Evolutionary conservation across 1,140 invertebrate species (phyloP).

Genomic region (Zaprionus lachaisei): DNA sequence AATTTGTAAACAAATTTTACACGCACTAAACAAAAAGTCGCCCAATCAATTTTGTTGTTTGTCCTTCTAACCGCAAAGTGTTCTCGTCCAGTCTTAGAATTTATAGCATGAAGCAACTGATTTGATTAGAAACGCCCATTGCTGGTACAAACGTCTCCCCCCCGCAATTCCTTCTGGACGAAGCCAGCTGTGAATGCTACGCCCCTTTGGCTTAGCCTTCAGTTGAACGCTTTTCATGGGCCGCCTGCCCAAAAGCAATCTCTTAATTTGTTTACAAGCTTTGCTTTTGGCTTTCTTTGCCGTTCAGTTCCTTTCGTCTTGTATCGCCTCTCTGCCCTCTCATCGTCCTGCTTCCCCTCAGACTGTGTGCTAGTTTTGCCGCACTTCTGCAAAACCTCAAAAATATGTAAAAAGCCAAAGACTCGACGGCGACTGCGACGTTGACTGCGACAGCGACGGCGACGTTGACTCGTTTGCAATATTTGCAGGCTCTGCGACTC

Average conservation of each 20-base stretch:
- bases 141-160: constrained; percentile 32
- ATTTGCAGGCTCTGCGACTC: constrained; percentile 31
- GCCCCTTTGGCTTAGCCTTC: constrained; percentile 74
- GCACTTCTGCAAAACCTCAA: constrained; percentile 68
- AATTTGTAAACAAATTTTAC: constrained; percentile 65
- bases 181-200: constrained; percentile 8
- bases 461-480: constrained; percentile 14
- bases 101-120: constrained; percentile 79
- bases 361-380: constrained; percentile 61
- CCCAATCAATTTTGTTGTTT: constrained; percentile 56
- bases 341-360: background rate
- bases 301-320: constrained; percentile 31
- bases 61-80: constrained; percentile 63
- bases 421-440: constrained; percentile 27
- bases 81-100: constrained; percentile 51
- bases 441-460: no score
- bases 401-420: constrained; percentile 78
- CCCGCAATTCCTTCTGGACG: background rate
- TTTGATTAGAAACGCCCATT: constrained; percentile 80
- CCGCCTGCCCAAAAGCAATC: constrained; percentile 76
- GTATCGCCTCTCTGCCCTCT: background rate
- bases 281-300: constrained; percentile 75
- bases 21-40: constrained; percentile 51
- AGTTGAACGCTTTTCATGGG: constrained; percentile 71
- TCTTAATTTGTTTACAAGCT: constrained; percentile 81